Conservation (phyloP, 2,888 invertebrate genomes). For the Salpingus planirostris region DNA sequence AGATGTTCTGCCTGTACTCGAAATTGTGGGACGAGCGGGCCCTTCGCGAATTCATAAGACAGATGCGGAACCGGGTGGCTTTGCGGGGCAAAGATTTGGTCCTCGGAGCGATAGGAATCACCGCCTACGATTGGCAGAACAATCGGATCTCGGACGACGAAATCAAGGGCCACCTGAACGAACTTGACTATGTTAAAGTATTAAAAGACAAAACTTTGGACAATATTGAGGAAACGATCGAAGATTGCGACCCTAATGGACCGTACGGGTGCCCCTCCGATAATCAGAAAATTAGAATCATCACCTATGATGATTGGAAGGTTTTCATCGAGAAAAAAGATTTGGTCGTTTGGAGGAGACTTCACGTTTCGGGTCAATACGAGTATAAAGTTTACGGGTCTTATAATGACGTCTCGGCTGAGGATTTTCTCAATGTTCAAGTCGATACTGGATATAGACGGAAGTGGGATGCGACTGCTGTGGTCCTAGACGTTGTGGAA, state of each 20-base stretch:
- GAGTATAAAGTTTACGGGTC: slow-evolving; percentile 83
- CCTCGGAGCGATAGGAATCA: slow-evolving; percentile 47
- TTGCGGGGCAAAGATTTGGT: slow-evolving; percentile 48
- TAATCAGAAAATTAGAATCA: slow-evolving; percentile 15
- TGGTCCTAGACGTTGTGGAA: slow-evolving; percentile 62
- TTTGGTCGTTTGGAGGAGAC: slow-evolving; percentile 72
- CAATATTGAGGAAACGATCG: slow-evolving; percentile 5
- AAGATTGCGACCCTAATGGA: slow-evolving; percentile 6
- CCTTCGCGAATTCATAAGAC: slow-evolving; percentile 45
- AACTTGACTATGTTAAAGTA: slow-evolving; percentile 49
- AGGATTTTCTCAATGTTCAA: slow-evolving; percentile 75
- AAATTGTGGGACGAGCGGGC: slow-evolving; percentile 55
- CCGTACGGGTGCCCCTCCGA: slow-evolving; percentile 16
- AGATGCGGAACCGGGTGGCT: slow-evolving; percentile 39
- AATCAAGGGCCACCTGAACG: slow-evolving; percentile 47
- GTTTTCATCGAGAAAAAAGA: slow-evolving; percentile 73
- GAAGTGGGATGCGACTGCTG: slow-evolving; percentile 72
- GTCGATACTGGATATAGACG: slow-evolving; percentile 70
- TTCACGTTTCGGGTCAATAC: slow-evolving; percentile 58
- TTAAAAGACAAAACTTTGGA: slow-evolving; percentile 48
- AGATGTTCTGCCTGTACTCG: slow-evolving; percentile 53
- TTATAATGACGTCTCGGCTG: slow-evolving; percentile 67
- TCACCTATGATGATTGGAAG: slow-evolving; percentile 54
- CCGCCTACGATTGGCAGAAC: slow-evolving; percentile 53
- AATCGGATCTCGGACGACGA: slow-evolving; percentile 51